Evolutionary conservation across 2,888 invertebrate genomes (phyloP).

Genomic region (Petrolisthes manimaculis): DNA sequence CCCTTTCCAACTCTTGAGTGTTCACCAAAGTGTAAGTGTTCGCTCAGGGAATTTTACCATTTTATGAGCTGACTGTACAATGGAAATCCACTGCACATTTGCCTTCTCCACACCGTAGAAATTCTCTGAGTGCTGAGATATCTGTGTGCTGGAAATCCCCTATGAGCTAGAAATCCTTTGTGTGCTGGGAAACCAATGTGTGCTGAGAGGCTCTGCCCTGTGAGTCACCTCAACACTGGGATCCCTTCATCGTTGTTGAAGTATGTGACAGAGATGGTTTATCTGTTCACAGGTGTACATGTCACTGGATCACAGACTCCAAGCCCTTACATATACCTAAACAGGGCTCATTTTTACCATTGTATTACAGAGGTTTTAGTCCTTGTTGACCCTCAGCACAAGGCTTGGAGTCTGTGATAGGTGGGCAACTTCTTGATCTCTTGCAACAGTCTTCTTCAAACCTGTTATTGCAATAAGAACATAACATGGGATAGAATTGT

Average conservation of each 20-base stretch:
- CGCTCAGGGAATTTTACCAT: neutral
- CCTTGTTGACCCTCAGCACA: slow-evolving; percentile 51
- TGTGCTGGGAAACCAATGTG: neutral
- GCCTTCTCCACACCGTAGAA: neutral
- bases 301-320: slow-evolving; percentile 40
- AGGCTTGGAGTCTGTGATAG: slow-evolving; percentile 48
- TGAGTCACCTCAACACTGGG: slow-evolving; percentile 13
- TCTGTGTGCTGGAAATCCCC: neutral
- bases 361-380: slow-evolving; percentile 39
- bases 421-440: slow-evolving; percentile 44
- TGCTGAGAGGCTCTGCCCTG: slow-evolving; percentile 4
- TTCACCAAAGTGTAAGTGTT: neutral
- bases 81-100: neutral
- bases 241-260: slow-evolving; percentile 45
- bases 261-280: slow-evolving; percentile 44
- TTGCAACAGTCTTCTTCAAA: slow-evolving; percentile 52
- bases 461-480: slow-evolving; percentile 57
- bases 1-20: neutral
- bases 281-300: slow-evolving; percentile 44
- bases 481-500: slow-evolving; percentile 60
- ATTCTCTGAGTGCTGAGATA: neutral
- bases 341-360: slow-evolving; percentile 40
- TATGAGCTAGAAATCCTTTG: neutral
- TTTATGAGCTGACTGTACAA: neutral
- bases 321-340: slow-evolving; percentile 37